Evolutionary conservation across 2,797 vertebrate species (phyloP).

Genomic region (Menidia menidia): DNA sequence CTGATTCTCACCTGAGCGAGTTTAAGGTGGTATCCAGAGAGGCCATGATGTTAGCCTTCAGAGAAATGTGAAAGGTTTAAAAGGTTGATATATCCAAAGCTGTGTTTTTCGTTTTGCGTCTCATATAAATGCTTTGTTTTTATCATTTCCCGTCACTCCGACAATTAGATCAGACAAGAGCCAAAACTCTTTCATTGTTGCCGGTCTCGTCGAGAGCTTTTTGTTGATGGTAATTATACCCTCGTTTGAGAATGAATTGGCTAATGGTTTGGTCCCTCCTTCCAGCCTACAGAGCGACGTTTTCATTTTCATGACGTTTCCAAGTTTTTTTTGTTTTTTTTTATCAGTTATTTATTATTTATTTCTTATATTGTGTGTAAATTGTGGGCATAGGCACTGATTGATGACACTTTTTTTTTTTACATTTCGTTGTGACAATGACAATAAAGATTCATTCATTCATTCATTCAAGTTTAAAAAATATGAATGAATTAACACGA

Average conservation of each 20-base stretch:
- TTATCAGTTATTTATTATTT: too few species aligned
- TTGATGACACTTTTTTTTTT: too few species aligned
- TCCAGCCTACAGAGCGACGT: constrained; percentile 24
- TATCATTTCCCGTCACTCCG: constrained; percentile 14
- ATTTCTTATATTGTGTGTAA: too few species aligned
- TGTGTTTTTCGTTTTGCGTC: not conserved
- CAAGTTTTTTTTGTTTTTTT: too few species aligned
- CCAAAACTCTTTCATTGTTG: constrained; percentile 9
- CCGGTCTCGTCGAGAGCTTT: constrained; percentile 40
- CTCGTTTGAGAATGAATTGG: constrained; percentile 43
- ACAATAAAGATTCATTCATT: too few species aligned
- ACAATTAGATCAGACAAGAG: constrained; percentile 18
- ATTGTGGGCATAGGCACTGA: too few species aligned
- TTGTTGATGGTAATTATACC: constrained; percentile 57
- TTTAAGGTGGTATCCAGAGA: not conserved
- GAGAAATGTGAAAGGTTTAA: not conserved
- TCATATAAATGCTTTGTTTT: constrained; percentile 7
- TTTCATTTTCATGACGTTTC: constrained; percentile 18
- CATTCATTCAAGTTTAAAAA: constrained; percentile 1
- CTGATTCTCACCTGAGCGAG: constrained; percentile 4
- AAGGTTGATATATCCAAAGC: not conserved
- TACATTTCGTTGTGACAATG: too few species aligned
- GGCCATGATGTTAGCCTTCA: constrained; percentile 1
- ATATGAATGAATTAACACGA: constrained; percentile 25
- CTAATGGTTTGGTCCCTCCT: constrained; percentile 51